phyloP scores from a whole-genome alignment of 2,113 vertebrate species.

The Cyprinodon variegatus region DNA sequence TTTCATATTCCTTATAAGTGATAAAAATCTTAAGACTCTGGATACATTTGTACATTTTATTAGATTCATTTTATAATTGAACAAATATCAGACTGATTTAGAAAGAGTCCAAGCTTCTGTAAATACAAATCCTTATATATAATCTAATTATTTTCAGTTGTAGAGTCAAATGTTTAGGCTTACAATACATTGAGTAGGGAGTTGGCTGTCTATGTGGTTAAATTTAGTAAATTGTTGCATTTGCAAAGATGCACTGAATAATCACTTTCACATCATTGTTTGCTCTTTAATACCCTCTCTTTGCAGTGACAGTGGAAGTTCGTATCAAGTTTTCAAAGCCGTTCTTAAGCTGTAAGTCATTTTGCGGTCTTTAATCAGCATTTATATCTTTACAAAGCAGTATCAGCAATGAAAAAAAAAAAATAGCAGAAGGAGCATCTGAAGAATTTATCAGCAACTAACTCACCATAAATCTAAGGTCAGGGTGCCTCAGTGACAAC shows the following conservation, averaged over 20 bases:
- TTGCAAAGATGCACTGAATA: background rate
- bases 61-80: background rate
- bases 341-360: background rate
- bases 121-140: background rate
- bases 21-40: background rate
- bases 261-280: no score
- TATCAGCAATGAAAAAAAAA: slow-evolving; percentile 12
- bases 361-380: slow-evolving; percentile 18
- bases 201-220: background rate
- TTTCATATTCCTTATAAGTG: background rate
- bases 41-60: background rate
- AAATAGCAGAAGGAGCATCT: slow-evolving; percentile 18
- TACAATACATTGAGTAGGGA: background rate
- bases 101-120: background rate
- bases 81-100: background rate
- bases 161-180: background rate
- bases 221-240: background rate
- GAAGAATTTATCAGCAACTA: slow-evolving; percentile 27
- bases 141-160: background rate
- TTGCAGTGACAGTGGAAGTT: background rate
- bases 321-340: background rate
- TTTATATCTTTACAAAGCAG: background rate
- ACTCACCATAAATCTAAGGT: slow-evolving; percentile 32
- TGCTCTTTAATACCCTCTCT: background rate
- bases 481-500: slow-evolving; percentile 13